phyloP scores from a whole-genome alignment of 2,888 invertebrate species.

The Augiades crinisus region DNA sequence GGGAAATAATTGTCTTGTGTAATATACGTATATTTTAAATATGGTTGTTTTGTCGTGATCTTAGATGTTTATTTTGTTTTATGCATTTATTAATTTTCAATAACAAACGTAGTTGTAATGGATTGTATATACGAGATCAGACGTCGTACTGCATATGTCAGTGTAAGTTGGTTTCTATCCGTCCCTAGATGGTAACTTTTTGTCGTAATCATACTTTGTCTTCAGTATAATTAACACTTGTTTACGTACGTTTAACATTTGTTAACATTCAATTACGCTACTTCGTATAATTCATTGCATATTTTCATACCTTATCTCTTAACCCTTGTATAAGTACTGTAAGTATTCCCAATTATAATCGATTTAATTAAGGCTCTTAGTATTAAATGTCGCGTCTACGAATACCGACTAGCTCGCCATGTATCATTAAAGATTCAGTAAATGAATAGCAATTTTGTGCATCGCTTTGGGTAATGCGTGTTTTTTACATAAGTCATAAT shows the following conservation, averaged over 20 bases:
- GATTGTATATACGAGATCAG: conserved; percentile 39
- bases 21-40: conserved; percentile 15
- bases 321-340: conserved; percentile 16
- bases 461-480: too few relatives aligned
- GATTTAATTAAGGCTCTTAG: conserved; percentile 20
- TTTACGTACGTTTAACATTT: too few relatives aligned
- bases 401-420: conserved; percentile 13
- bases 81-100: conserved; percentile 27
- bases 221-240: background rate
- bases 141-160: conserved; percentile 40
- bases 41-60: conserved; percentile 27
- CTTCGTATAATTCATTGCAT: conserved; percentile 2
- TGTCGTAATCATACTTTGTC: conserved; percentile 1
- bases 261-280: conserved; percentile 2
- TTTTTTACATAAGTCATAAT: too few relatives aligned
- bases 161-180: conserved; percentile 59
- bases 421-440: background rate
- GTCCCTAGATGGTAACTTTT: conserved; percentile 58
- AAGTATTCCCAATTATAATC: conserved; percentile 21
- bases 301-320: conserved; percentile 6
- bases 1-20: background rate
- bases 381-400: conserved; percentile 7
- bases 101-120: conserved; percentile 32
- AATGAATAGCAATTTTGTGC: too few relatives aligned
- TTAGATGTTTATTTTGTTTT: conserved; percentile 24